A percentile compares a stretch with the other conserved stretches of the same genome.
These are phyloP conservation scores for Narcine bancroftii DNA, from an alignment of 2,113 vertebrate genomes.

Conservation along the genomic window DNA sequence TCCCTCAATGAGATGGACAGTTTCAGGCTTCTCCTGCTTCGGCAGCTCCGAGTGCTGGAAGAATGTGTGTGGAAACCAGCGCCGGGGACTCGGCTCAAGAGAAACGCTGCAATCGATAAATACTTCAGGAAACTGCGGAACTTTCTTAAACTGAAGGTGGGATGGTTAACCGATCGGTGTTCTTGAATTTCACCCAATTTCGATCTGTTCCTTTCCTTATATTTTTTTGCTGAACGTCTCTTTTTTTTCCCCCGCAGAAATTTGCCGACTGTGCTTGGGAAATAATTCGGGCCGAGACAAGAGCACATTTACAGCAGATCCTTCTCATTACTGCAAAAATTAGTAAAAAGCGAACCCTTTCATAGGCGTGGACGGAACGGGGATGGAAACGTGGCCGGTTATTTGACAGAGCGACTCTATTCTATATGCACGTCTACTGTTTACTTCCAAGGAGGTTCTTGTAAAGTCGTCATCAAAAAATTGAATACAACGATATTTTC, in stretches of 20 bases:
- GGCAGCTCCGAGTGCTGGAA: background rate
- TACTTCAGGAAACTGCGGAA: background rate
- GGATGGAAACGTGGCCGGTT: too few species aligned
- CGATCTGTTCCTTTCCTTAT: background rate
- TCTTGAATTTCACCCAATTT: background rate
- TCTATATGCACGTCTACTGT: too few species aligned
- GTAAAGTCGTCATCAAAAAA: too few species aligned
- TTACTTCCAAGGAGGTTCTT: too few species aligned
- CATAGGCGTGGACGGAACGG: too few species aligned
- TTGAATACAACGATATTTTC: too few species aligned
- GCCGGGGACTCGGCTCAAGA: background rate
- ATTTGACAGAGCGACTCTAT: too few species aligned
- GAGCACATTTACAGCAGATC: conserved; percentile 1
- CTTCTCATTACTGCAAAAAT: background rate
- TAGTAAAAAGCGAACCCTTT: background rate
- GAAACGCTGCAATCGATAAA: background rate
- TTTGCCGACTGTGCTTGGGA: conserved; percentile 19
- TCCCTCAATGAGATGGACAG: background rate
- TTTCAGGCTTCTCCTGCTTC: background rate
- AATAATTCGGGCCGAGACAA: background rate
- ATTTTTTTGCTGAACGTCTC: background rate
- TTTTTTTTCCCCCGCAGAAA: background rate
- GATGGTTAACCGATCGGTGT: background rate
- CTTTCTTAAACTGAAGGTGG: background rate
- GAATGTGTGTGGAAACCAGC: background rate